These are phyloP conservation scores for Gymnocephalus cernua DNA, from an alignment of 2,113 vertebrate species.

Conservation along the genomic window DNA sequence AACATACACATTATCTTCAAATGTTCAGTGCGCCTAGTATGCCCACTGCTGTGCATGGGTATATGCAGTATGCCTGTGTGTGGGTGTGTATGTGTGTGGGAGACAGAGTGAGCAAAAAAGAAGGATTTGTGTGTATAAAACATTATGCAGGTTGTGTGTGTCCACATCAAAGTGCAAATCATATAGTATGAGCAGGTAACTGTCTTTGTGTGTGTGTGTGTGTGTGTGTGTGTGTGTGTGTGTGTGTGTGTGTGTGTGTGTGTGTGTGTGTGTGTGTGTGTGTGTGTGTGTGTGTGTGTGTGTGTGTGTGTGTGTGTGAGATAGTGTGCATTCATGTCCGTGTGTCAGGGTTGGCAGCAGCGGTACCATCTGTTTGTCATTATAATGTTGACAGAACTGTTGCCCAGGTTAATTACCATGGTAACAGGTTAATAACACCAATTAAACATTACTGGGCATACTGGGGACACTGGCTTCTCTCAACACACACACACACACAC, in stretches of 20 bases:
- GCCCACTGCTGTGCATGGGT: not conserved
- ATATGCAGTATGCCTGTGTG: not conserved
- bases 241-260: slow-evolving; percentile 10
- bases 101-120: not conserved
- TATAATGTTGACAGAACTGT: slow-evolving; percentile 75
- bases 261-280: slow-evolving; percentile 16
- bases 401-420: slow-evolving; percentile 76
- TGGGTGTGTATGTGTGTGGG: not conserved
- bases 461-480: slow-evolving; percentile 60
- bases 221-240: slow-evolving; percentile 13
- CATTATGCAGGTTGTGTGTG: not conserved
- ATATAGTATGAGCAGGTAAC: slow-evolving; percentile 28
- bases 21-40: not conserved
- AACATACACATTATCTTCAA: not conserved
- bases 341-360: slow-evolving; percentile 67
- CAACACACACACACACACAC: slow-evolving; percentile 35
- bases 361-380: slow-evolving; percentile 81
- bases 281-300: slow-evolving; percentile 8
- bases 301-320: slow-evolving; percentile 17
- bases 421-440: slow-evolving; percentile 81
- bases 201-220: not conserved
- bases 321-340: slow-evolving; percentile 24
- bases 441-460: slow-evolving; percentile 75
- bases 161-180: slow-evolving; percentile 48
- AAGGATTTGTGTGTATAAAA: not conserved